These are phyloP conservation scores for Druceiella hillmani DNA, from an alignment of 2,888 invertebrate species.

Conservation along the genomic window DNA sequence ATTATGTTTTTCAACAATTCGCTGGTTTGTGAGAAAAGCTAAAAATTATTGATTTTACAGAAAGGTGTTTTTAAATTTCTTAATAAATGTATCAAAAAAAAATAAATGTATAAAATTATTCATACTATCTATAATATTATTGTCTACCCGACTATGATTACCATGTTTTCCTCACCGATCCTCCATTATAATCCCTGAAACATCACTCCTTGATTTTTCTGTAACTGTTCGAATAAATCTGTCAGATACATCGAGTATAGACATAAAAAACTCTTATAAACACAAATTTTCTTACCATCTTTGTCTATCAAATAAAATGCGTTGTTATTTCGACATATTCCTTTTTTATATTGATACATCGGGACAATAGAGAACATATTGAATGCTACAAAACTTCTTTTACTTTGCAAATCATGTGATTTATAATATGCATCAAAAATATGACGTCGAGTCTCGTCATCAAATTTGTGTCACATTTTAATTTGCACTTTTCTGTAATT, in stretches of 20 bases:
- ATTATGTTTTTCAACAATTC: no score
- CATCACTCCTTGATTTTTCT: conserved; percentile 13
- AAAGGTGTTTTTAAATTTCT: no score
- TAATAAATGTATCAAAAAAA: no score
- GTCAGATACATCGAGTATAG: conserved; percentile 6
- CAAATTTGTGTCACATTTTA: conserved; percentile 12
- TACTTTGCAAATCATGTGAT: conserved; percentile 12
- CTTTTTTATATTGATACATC: conserved; percentile 14
- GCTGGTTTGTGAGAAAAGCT: no score
- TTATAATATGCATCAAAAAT: conserved; percentile 13
- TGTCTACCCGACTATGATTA: no score
- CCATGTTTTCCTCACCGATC: no score
- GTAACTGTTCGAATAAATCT: conserved; percentile 10
- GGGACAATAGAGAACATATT: conserved; percentile 12
- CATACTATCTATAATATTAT: no score
- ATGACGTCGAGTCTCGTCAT: conserved; percentile 11
- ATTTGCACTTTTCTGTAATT: conserved; percentile 12
- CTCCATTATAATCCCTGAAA: conserved; percentile 11
- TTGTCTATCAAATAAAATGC: conserved; percentile 6
- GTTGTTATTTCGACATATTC: conserved; percentile 11
- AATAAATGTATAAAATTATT: no score
- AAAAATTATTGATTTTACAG: no score
- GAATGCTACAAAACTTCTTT: conserved; percentile 13
- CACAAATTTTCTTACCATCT: conserved; percentile 3
- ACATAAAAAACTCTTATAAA: conserved; percentile 10